A percentile compares a stretch with the other conserved stretches of the same genome.
These are phyloP conservation scores for Vesta saturnalis DNA, from an alignment of 2,888 invertebrate species.

Conservation along the genomic window DNA sequence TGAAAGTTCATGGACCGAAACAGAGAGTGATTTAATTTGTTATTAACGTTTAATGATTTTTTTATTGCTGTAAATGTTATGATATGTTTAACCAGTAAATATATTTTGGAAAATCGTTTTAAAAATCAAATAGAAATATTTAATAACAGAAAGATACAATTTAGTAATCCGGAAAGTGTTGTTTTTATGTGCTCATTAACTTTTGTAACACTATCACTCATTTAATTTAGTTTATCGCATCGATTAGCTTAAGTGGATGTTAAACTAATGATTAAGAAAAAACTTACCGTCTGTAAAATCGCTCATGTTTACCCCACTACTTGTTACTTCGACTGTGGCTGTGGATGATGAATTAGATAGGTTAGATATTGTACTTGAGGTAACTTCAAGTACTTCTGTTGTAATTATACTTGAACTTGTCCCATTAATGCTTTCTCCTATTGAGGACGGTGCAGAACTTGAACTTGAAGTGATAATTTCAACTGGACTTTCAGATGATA, in stretches of 20 bases:
- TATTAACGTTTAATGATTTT: slow-evolving; percentile 8
- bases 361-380: slow-evolving; percentile 44
- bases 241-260: too few relatives aligned
- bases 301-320: slow-evolving; percentile 56
- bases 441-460: slow-evolving; percentile 38
- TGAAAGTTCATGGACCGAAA: slow-evolving; percentile 58
- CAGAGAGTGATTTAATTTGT: slow-evolving; percentile 29
- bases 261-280: neutral
- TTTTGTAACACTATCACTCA: too few relatives aligned
- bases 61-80: too few relatives aligned
- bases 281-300: slow-evolving; percentile 59
- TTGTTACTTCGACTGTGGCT: slow-evolving; percentile 8
- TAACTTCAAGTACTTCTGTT: slow-evolving; percentile 9
- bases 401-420: slow-evolving; percentile 18
- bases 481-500: slow-evolving; percentile 44
- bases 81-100: too few relatives aligned
- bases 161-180: too few relatives aligned
- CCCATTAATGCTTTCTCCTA: slow-evolving; percentile 15
- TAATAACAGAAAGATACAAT: too few relatives aligned
- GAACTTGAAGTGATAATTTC: slow-evolving; percentile 48
- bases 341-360: slow-evolving; percentile 34
- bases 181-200: too few relatives aligned
- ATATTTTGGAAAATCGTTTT: too few relatives aligned
- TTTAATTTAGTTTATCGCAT: too few relatives aligned
- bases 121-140: too few relatives aligned